Evolutionary conservation across 2,797 vertebrate genomes (phyloP), one percentile per base, ranked within the genome.

Genomic region (Lepus townsendii): DNA sequence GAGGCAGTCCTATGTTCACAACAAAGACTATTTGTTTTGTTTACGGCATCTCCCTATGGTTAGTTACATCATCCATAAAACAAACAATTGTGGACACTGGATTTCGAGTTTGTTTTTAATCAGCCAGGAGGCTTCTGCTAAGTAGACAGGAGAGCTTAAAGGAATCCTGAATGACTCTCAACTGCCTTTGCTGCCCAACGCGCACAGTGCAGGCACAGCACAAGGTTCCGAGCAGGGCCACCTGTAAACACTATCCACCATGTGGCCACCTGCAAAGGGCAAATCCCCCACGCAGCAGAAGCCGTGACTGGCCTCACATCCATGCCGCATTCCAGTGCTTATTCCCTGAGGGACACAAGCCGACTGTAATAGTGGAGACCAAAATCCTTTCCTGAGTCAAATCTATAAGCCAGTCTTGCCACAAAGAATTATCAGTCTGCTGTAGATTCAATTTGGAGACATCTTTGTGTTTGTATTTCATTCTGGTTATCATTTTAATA

Each of bases 71-170:
- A 94, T 77, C 35, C 12, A 17, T 54, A 66, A 83, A 93, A 95
- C 69, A 95, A 93, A 94, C 82, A 92, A 75, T 95, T 69, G 88
- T 83, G 78, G 90, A 79, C 52, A 32, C 82, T 52, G 88, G 95
- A n/a, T 78, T 80, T 84, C 76, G 82, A 94, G 83, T 71, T 96
- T 96, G 90, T 88, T 97, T 96, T 93, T 93, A 90, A 94, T 96
- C 95, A 92, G 62, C 52, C 83, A 90, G 90, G 42, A 92, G 79
- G 7, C 90, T 79, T 78, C 76, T 32, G 26, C 66, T 83, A 73
- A 76, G 57, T 22, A 77, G 75, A 26, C 32, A 80, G 54, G 38
- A 90, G 57, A 83, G 30, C 63, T 92, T 90, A 38, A 79, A 63
- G 83, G 83, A 88, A 63, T 32, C 83, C 89, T 84, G 7, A 27